Evolutionary conservation across 2,113 vertebrate genomes (phyloP).

Genomic region (Chunga burmeisteri): DNA sequence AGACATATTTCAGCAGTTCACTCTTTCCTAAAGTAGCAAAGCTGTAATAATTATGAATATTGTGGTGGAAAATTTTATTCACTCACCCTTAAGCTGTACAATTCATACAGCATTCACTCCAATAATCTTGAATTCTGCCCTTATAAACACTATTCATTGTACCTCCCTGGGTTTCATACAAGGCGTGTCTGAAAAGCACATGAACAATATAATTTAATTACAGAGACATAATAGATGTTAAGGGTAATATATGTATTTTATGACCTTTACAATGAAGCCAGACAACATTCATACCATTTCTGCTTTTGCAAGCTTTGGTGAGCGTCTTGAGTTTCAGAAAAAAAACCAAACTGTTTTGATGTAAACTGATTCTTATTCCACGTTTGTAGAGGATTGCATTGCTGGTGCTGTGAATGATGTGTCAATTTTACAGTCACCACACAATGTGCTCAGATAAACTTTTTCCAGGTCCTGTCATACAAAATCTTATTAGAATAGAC

Average conservation of each 20-base stretch:
- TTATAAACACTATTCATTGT: neutral
- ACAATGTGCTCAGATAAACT: neutral
- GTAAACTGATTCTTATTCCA: neutral
- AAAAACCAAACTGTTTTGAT: neutral
- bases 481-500: neutral
- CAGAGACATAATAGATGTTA: neutral
- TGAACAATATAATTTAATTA: neutral
- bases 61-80: neutral
- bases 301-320: neutral
- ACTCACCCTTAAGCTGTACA: neutral
- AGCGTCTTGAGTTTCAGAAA: neutral
- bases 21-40: neutral
- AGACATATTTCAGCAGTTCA: neutral
- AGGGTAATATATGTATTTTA: neutral
- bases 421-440: neutral
- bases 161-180: neutral
- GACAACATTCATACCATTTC: neutral
- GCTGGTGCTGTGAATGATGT: neutral
- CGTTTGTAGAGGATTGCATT: neutral
- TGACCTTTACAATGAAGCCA: constrained; percentile 16
- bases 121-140: neutral
- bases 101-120: neutral
- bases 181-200: neutral
- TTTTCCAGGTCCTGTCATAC: neutral
- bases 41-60: neutral